phyloP scores from a whole-genome alignment of 2,888 invertebrate genomes.

The Nomada fucata region DNA sequence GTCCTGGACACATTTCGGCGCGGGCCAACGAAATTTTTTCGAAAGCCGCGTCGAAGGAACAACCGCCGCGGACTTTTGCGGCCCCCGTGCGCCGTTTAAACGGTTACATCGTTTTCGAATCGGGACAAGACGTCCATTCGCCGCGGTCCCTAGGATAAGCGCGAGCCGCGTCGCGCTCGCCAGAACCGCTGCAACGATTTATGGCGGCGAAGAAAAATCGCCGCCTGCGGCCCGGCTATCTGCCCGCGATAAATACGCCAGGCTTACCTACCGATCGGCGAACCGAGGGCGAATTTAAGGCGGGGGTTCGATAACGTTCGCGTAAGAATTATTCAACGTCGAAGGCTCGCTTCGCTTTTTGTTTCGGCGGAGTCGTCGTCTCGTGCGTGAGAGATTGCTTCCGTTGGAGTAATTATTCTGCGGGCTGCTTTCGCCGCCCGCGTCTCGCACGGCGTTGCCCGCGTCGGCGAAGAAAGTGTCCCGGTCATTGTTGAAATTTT shows the following conservation, averaged over 20 bases:
- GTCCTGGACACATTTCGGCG: conserved; percentile 59
- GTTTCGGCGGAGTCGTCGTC: not conserved
- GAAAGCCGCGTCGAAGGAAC: conserved; percentile 38
- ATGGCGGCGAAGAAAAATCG: conserved; percentile 41
- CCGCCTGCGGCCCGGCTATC: conserved; percentile 18
- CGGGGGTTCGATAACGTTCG: conserved; percentile 25
- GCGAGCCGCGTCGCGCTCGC: conserved; percentile 5
- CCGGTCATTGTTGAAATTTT: too few species aligned
- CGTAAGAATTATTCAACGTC: conserved; percentile 18
- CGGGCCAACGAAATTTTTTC: conserved; percentile 60
- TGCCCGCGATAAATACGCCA: conserved; percentile 39
- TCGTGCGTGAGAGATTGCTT: not conserved
- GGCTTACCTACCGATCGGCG: conserved; percentile 26
- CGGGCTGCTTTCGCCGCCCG: not conserved
- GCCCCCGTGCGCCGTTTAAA: conserved; percentile 45
- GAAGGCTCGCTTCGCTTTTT: not conserved
- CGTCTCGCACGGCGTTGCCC: too few species aligned
- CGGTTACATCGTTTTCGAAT: conserved; percentile 51
- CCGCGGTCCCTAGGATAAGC: conserved; percentile 40
- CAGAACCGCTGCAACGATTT: conserved; percentile 31
- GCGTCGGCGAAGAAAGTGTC: too few species aligned
- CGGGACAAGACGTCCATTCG: conserved; percentile 58
- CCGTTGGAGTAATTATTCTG: not conserved
- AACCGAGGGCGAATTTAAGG: conserved; percentile 1
- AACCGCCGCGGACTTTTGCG: not conserved